phyloP scores from a whole-genome alignment of 2,888 invertebrate species.

The Tryphoninae sp. region DNA sequence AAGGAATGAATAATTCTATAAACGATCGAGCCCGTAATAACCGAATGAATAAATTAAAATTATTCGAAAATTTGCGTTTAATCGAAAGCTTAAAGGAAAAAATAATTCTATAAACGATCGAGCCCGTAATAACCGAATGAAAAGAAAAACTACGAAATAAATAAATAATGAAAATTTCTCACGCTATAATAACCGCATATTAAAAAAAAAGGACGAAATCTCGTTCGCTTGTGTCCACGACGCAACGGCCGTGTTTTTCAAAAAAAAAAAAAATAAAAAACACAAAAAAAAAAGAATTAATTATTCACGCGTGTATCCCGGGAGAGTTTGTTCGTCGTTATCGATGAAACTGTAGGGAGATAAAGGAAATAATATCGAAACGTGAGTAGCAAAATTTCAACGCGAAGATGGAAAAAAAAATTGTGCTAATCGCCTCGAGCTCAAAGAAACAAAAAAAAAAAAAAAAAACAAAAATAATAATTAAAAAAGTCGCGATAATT shows the following conservation, averaged over 20 bases:
- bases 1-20: no score
- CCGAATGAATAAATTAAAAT: no score
- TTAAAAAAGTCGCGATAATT: conserved; percentile 30
- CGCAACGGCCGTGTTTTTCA: neutral
- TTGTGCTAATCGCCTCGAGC: neutral
- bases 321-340: conserved; percentile 18
- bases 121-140: neutral
- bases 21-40: no score
- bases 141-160: neutral
- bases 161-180: neutral
- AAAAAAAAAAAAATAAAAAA: neutral
- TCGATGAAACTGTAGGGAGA: conserved; percentile 23
- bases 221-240: neutral
- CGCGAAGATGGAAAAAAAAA: conserved; percentile 12
- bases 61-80: conserved; percentile 52
- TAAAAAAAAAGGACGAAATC: neutral
- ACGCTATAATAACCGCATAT: conserved; percentile 3
- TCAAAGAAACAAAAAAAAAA: conserved; percentile 24
- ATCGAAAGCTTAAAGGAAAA: neutral
- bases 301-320: conserved; percentile 61
- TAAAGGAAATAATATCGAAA: conserved; percentile 14
- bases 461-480: conserved; percentile 48
- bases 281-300: conserved; percentile 25
- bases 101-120: neutral
- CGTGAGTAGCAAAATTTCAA: conserved; percentile 23